These are phyloP conservation scores for Progne subis DNA, from an alignment of 2,113 vertebrate genomes.

Conservation along the genomic window DNA sequence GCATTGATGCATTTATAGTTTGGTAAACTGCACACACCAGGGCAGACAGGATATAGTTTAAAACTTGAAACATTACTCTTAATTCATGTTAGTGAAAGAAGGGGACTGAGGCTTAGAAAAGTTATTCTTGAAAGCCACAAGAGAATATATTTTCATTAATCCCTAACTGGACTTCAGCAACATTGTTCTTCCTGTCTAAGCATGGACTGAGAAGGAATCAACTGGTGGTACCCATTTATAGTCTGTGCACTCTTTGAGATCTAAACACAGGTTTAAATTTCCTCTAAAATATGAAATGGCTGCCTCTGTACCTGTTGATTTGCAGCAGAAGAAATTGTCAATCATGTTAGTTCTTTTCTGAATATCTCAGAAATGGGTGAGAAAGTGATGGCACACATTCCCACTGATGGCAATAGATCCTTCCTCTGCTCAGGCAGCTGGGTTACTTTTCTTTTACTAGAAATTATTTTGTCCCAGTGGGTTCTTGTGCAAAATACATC, in stretches of 20 bases:
- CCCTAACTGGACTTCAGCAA: neutral
- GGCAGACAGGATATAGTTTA: neutral
- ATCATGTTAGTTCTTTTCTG: neutral
- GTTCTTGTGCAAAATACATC: neutral
- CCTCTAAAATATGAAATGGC: neutral
- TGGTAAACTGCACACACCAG: neutral
- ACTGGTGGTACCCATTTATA: neutral
- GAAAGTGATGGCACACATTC: neutral
- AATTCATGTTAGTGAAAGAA: neutral
- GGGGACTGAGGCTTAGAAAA: neutral
- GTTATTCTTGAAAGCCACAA: neutral
- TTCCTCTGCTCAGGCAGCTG: neutral
- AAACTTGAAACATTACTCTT: neutral
- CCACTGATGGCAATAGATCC: neutral
- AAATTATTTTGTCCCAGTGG: neutral
- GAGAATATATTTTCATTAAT: neutral
- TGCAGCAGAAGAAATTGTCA: neutral
- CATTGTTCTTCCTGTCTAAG: neutral
- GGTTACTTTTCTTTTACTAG: neutral
- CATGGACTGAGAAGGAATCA: neutral
- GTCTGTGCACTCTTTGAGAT: neutral
- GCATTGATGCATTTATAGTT: neutral
- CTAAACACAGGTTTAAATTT: neutral
- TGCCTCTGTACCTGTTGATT: neutral
- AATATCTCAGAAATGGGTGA: neutral